Base-by-base conservation (phyloP, 2,797 vertebrate species). In the Momotus momota region DNA sequence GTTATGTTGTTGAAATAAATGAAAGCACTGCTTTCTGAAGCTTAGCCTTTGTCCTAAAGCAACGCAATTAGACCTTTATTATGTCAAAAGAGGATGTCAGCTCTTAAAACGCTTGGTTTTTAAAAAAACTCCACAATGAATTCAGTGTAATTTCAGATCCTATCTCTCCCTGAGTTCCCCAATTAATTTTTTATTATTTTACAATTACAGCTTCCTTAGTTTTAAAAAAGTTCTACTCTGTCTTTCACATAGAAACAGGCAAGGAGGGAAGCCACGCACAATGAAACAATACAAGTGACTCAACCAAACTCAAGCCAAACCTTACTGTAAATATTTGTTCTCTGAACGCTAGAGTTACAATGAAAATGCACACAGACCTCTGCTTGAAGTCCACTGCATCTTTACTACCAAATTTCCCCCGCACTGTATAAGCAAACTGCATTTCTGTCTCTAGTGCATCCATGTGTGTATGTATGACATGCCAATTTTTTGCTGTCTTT, bases 211-310 rank as follows among this genome's bases (percentile, higher is more conserved):
- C 62, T 96, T 96, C 96, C 94, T 95, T 75, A 88, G 83, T 89
- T 84, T 90, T 85, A 86, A 82, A 94, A 92, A 92, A 86, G 82
- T 81, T 80, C 74, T 96, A 35, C 78, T 52, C 71, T 2, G 29
- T 92, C 73, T 82, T 93, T 92, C 90, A 92, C 70, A 95, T 48
- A 92, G 88, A 77, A 64, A 27, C n/a, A 64, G 72, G 25, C 26
- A 0, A 85, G 45, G 54, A 95, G 96, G 94, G 83, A 97, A 97
- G 86, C 78, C 65, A 58, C 0, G 9, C 66, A 96, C 96, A 96
- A 96, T 95, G 86, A 95, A 96, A 96, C 94, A 97, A 96, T 92
- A 74, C 74, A 74, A 90, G n/a, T 95, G 96, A 96, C 90, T 95
- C 93, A 94, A 75, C 38, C 3, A 5, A 80, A 74, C 25, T 17